phyloP scores from a whole-genome alignment of 2,888 invertebrate genomes.

The Elysia crispata region DNA sequence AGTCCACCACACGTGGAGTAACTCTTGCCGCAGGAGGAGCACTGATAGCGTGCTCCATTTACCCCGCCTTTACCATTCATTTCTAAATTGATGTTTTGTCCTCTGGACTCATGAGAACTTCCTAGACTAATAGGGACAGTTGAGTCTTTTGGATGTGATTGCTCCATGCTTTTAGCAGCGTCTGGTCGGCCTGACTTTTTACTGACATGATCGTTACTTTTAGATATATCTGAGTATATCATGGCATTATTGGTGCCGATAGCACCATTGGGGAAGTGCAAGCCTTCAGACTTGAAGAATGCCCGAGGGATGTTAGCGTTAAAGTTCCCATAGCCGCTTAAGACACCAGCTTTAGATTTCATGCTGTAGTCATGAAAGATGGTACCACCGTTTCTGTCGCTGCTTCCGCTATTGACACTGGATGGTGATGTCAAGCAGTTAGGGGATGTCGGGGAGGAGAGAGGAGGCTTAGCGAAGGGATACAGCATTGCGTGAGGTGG shows the following conservation, averaged over 20 bases:
- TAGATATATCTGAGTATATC: background rate
- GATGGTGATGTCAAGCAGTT: constrained; percentile 30
- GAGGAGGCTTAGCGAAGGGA: constrained; percentile 22
- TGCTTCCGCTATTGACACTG: constrained; percentile 9
- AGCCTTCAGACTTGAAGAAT: background rate
- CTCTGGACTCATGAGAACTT: background rate
- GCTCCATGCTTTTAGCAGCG: background rate
- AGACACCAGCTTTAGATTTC: background rate
- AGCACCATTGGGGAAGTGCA: background rate
- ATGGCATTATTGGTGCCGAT: background rate
- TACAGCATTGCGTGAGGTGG: background rate
- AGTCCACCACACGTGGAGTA: constrained; percentile 96
- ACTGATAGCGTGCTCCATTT: constrained; percentile 75
- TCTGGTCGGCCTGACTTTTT: background rate
- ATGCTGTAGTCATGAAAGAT: background rate
- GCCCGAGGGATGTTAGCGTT: background rate
- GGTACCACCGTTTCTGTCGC: background rate
- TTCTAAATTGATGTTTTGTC: too few species aligned
- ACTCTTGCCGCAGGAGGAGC: constrained; percentile 93
- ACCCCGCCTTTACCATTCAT: background rate
- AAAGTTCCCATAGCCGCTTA: background rate
- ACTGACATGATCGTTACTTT: background rate
- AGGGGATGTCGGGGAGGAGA: constrained; percentile 32
- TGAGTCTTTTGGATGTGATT: background rate
- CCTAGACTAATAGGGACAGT: background rate